phyloP scores from a whole-genome alignment of 2,113 vertebrate species.

The Gymnogyps californianus region DNA sequence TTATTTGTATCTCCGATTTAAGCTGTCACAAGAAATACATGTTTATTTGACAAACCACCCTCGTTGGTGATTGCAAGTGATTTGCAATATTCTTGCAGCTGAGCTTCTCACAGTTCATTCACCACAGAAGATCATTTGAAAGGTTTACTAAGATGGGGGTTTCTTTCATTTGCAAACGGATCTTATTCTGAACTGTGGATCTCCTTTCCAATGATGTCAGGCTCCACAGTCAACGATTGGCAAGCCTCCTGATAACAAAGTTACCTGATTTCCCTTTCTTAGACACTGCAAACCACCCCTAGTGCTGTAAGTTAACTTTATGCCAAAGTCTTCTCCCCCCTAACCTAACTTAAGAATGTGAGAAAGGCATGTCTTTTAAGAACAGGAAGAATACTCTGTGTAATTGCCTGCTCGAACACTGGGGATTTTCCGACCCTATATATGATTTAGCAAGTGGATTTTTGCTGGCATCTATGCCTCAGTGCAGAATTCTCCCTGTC shows the following conservation, averaged over 20 bases:
- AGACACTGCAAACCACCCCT: not conserved
- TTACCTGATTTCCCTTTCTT: not conserved
- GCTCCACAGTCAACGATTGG: not conserved
- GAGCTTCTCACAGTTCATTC: not conserved
- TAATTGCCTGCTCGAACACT: not conserved
- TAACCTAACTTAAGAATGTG: not conserved
- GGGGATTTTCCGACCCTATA: not conserved
- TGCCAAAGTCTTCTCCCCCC: not conserved
- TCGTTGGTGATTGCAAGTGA: not conserved
- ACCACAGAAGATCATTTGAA: not conserved
- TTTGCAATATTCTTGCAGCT: not conserved
- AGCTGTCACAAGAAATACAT: not conserved
- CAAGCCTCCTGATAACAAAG: not conserved
- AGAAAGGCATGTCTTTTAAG: not conserved
- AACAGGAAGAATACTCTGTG: not conserved
- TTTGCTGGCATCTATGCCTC: not conserved
- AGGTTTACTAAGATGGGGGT: not conserved
- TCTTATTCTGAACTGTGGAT: not conserved
- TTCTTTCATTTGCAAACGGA: not conserved
- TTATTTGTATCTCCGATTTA: not conserved
- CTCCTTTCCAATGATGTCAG: not conserved
- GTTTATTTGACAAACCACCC: not conserved
- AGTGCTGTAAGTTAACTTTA: not conserved
- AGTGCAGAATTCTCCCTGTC: not conserved
- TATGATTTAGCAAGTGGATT: not conserved